Evolutionary conservation across 2,888 invertebrate genomes (phyloP).

Genomic region (Emmelina monodactyla): DNA sequence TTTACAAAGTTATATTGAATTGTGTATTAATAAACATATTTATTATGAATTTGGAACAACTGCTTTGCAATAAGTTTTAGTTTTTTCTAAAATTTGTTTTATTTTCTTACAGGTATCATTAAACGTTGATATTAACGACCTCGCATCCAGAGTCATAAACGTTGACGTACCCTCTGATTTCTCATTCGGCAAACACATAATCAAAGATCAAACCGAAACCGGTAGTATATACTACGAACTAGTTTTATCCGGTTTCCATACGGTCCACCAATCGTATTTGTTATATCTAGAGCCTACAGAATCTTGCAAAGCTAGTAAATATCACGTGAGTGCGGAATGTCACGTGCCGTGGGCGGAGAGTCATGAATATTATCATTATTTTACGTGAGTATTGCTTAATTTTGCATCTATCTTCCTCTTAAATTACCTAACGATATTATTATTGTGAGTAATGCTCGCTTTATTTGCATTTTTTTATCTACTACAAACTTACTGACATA

Average conservation of each 20-base stretch:
- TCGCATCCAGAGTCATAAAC: constrained; percentile 35
- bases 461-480: too few relatives aligned
- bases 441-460: too few relatives aligned
- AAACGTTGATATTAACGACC: constrained; percentile 70
- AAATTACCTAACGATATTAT: too few relatives aligned
- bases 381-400: constrained; percentile 69
- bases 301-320: constrained; percentile 39
- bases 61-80: too few relatives aligned
- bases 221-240: constrained; percentile 69
- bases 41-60: too few relatives aligned
- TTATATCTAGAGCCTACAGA: constrained; percentile 65
- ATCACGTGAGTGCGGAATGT: constrained; percentile 69
- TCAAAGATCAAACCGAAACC: constrained; percentile 62
- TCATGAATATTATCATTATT: constrained; percentile 66
- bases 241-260: constrained; percentile 61
- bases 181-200: constrained; percentile 27
- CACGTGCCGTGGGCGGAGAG: constrained; percentile 73
- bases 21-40: too few relatives aligned
- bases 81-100: too few relatives aligned
- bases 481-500: too few relatives aligned
- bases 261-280: constrained; percentile 67
- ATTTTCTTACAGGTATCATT: constrained; percentile 67
- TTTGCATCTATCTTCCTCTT: too few relatives aligned
- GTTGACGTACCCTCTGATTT: constrained; percentile 43
- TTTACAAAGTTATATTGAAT: too few relatives aligned